Conservation (phyloP, 2,113 vertebrate species). For the Neolamprologus longior region DNA sequence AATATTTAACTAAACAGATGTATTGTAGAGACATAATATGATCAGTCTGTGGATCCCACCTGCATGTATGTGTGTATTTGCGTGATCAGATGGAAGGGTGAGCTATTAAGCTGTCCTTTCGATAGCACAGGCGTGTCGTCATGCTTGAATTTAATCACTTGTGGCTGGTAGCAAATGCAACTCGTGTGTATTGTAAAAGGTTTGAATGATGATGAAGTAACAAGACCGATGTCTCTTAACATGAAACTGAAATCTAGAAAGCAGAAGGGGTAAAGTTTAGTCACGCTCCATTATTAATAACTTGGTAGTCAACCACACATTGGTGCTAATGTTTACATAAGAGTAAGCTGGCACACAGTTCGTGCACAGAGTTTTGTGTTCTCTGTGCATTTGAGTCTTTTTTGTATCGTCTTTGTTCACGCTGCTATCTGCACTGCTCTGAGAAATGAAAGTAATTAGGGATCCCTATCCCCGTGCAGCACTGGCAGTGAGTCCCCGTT, state of each 20-base stretch:
- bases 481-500: background rate
- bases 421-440: background rate
- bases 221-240: background rate
- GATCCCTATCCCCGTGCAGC: background rate
- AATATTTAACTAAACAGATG: slow-evolving; percentile 2
- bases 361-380: background rate
- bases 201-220: background rate
- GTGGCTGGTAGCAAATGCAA: background rate
- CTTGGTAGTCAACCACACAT: background rate
- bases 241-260: background rate
- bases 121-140: background rate
- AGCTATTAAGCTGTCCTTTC: background rate
- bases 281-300: background rate
- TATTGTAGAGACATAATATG: background rate
- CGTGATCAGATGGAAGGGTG: background rate
- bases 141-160: background rate
- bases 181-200: background rate
- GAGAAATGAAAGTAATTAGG: background rate
- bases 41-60: background rate
- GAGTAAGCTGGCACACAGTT: background rate
- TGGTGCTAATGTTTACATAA: background rate
- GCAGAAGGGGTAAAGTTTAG: background rate
- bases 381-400: background rate
- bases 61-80: background rate
- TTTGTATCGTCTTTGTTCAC: background rate